A percentile compares a stretch with the other conserved stretches of the same genome.
Evolutionary conservation across 2,888 invertebrate genomes (phyloP).

Genomic region (Tiphia femorata): DNA sequence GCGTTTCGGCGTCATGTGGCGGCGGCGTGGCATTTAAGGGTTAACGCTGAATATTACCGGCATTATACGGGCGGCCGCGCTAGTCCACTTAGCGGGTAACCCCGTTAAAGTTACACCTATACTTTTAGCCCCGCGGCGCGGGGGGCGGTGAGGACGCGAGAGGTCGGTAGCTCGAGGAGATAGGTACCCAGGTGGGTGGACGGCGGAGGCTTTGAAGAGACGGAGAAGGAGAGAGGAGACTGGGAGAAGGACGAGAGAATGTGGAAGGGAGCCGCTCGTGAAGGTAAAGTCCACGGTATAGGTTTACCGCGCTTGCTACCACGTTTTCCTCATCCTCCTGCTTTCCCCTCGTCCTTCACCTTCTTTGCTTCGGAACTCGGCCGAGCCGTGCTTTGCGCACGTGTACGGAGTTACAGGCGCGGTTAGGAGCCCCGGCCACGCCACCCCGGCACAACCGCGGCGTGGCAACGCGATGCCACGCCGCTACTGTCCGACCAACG

Average conservation of each 20-base stretch:
- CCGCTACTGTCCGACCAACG: slow-evolving; percentile 21
- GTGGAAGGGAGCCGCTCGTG: too few species aligned
- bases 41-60: slow-evolving; percentile 1
- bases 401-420: too few species aligned
- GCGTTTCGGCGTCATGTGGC: background rate
- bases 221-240: background rate
- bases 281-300: too few species aligned
- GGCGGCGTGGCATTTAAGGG: slow-evolving; percentile 1
- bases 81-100: slow-evolving; percentile 3
- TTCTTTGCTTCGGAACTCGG: background rate
- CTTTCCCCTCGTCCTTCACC: background rate
- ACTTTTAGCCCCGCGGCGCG: background rate
- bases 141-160: background rate
- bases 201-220: background rate
- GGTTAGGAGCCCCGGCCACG: too few species aligned
- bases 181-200: background rate
- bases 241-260: too few species aligned
- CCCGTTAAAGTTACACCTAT: slow-evolving; percentile 3
- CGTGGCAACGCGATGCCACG: background rate
- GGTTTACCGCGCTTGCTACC: background rate
- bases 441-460: background rate
- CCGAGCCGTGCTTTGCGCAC: background rate
- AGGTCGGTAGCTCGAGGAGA: background rate
- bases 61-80: slow-evolving; percentile 2
- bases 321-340: background rate